Base-by-base conservation (phyloP, 1,140 invertebrate genomes). In the Macrobrachium nipponense region DNA sequence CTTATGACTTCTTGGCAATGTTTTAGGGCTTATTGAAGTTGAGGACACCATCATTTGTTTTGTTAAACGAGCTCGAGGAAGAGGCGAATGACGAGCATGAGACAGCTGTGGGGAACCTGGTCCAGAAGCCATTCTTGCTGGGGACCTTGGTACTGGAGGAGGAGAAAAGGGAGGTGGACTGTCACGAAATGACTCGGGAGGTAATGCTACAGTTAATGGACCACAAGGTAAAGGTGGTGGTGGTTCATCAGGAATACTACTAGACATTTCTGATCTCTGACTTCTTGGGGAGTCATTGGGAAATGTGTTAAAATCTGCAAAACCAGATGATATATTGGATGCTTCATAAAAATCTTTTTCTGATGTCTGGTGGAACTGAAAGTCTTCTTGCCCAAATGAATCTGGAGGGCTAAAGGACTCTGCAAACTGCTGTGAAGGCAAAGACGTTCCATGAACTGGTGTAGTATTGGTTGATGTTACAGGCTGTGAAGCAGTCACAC, bases 131-230 rank as follows among this genome's bases (percentile, higher is more conserved):
- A 82, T 64, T 84, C 86, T 85, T 80, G 81, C 73, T 27, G 88
- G 79, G 44, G 88, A 80, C 59, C 83, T 82, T 62, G 86, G 83
- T 4, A 87, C 73, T 36, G 86, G 88, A 18, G 88, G 88, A n/a
- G 88, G 88, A 58, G 88, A 89, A 75, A 86, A 86, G 20, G 88
- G 84, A 20, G 88, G 88, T 14, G 88, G 88, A 72, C 86, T 87
- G 68, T 89, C 88, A 59, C 88, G 82, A 59, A 89, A 89, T 60
- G 84, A 87, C 80, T 89, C 88, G n/a, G 88, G 88, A 82, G 88
- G 88, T 3, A 89, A 72, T 20, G 88, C 88, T 61, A 89, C 88
- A 18, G 88, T 89, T 64, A 89, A 73, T 51, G 88, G 82, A 58
- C 88, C 88, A 82, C 82, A 83, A 44, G 86, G 85, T 15, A 89